Base-by-base conservation (phyloP, 2,888 invertebrate genomes). In the Brachyptera risi region DNA sequence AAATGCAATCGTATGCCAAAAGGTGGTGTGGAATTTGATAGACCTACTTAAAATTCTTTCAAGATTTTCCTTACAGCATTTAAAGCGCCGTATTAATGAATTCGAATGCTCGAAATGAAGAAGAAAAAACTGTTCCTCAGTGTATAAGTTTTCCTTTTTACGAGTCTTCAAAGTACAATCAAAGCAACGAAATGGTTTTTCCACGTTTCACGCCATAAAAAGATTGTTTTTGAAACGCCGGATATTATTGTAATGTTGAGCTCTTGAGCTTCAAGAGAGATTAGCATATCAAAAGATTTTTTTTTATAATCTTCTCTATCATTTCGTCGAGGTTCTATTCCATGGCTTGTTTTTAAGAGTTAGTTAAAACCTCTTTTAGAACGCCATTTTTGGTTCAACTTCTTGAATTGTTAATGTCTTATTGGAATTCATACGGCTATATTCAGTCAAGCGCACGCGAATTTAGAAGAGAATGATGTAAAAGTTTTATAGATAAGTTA, bases 201-300 rank as follows among this genome's bases (percentile, higher is more conserved):
- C n/a, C 42, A 21, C 4, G 42, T 42, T 42, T 42, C 42, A 42
- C n/a, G n/a, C n/a, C n/a, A n/a, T n/a, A n/a, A 42, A 42, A 42
- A 42, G 42, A 17, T n/a, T n/a, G n/a, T 3, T 21, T 17, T 15
- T 42, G 2, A 15, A 5, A 21, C n/a, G 42, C 42, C 19, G 3
- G 42, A 2, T 42, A 54, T 54, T 51, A 51, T 51, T 51, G 54
- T 54, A 54, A 54, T 54, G 9, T 37, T 37, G 15, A 54, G 23
- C 35, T n/a, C 37, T 9, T 21, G 21, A 54, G 54, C 35, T 37
- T 37, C 21, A 37, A 19, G 54, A 54, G 37, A 17, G 13, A 54
- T 54, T 54, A 21, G 19, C 54, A 54, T 54, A 15, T 54, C 54
- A 54, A 54, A 54, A 54, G 54, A 54, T 21, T 19, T 15, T 35